Conservation (phyloP, 1,140 invertebrate species). For the Drosophila chauvacae region DNA sequence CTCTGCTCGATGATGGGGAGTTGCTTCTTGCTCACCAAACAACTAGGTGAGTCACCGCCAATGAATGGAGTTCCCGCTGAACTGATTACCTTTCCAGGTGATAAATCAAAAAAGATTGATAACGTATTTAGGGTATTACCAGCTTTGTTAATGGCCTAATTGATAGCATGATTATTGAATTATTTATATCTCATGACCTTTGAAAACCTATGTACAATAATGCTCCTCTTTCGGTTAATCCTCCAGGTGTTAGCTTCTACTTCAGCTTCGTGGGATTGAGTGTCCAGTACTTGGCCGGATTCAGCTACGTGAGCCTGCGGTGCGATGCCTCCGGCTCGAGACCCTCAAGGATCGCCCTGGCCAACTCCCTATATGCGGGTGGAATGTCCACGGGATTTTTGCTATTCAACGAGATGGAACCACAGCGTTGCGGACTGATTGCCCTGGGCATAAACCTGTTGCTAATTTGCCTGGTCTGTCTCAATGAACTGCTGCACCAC, state of each 20-base stretch:
- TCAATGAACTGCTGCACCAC: conserved; percentile 77
- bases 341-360: conserved; percentile 64
- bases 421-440: conserved; percentile 60
- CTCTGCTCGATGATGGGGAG: conserved; percentile 71
- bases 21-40: conserved; percentile 76
- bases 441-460: conserved; percentile 52
- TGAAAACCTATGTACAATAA: not conserved
- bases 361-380: conserved; percentile 58
- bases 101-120: not conserved
- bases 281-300: conserved; percentile 64
- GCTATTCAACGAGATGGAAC: conserved; percentile 79
- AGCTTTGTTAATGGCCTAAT: conserved; percentile 4
- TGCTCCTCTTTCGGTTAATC: not conserved
- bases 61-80: conserved; percentile 2
- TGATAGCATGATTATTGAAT: conserved; percentile 9
- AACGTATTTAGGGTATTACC: conserved; percentile 1
- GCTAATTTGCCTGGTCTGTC: conserved; percentile 50
- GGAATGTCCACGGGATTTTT: conserved; percentile 64
- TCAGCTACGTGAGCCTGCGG: conserved; percentile 71
- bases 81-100: conserved; percentile 4
- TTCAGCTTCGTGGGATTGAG: conserved; percentile 72
- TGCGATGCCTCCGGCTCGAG: conserved; percentile 60
- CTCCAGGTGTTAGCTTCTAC: conserved; percentile 72
- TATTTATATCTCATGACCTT: not conserved
- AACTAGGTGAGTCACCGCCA: conserved; percentile 59